Evolutionary conservation across 2,797 vertebrate species (phyloP).

Genomic region (Okamejei kenojei): DNA sequence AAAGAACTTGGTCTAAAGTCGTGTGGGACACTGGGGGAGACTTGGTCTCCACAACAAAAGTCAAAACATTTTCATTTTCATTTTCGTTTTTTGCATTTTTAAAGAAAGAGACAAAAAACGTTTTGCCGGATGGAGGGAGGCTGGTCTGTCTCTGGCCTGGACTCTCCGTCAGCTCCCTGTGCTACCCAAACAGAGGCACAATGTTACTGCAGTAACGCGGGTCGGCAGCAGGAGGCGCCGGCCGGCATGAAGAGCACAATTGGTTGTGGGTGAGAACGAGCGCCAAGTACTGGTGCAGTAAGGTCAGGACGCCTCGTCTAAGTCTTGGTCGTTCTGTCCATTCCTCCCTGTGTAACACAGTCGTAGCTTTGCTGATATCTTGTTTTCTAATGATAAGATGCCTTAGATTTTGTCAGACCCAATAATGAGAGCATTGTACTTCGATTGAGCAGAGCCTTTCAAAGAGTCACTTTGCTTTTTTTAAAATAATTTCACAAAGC

Average conservation of each 20-base stretch:
- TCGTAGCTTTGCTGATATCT: constrained; percentile 14
- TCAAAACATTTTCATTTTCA: constrained; percentile 50
- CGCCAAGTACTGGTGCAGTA: no score
- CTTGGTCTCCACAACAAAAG: not conserved
- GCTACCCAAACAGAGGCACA: not conserved
- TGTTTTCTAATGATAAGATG: constrained; percentile 22
- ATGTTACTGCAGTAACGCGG: not conserved
- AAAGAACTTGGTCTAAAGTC: constrained; percentile 71
- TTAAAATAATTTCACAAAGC: not conserved
- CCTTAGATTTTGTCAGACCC: constrained; percentile 36
- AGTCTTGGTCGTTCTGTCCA: not conserved
- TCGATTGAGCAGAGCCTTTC: constrained; percentile 23
- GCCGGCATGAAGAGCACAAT: not conserved
- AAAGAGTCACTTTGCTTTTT: constrained; percentile 13
- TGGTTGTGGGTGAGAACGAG: not conserved
- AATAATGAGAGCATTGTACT: constrained; percentile 30
- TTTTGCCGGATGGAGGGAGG: constrained; percentile 43
- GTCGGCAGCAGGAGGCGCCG: not conserved
- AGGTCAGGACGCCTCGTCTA: not conserved
- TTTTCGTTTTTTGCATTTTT: constrained; percentile 49
- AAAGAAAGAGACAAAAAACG: constrained; percentile 48
- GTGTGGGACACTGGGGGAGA: not conserved
- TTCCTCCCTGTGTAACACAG: constrained; percentile 25
- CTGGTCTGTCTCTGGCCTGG: not conserved
- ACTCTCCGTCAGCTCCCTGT: no score